Conservation (phyloP, 2,113 vertebrate genomes). For the Platysteira castanea region DNA sequence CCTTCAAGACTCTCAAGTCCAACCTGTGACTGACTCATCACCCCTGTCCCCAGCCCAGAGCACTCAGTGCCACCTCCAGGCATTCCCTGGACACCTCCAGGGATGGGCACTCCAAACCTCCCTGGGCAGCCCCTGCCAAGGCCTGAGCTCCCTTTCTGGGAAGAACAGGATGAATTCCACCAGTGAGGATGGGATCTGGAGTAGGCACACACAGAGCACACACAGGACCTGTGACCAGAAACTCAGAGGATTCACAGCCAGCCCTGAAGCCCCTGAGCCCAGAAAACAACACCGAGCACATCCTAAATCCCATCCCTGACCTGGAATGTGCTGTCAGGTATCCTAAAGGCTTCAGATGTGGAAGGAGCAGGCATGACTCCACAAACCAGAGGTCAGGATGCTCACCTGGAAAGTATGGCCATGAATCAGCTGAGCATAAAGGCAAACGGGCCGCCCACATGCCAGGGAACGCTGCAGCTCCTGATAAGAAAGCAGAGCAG, state of each 20-base stretch:
- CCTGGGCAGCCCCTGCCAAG: not conserved
- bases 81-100: not conserved
- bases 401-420: slow-evolving; percentile 31
- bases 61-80: not conserved
- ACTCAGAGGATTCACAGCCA: not conserved
- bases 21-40: not conserved
- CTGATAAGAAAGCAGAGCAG: not conserved
- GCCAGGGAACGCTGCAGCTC: not conserved
- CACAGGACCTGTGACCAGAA: not conserved
- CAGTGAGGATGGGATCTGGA: not conserved
- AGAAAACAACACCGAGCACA: not conserved
- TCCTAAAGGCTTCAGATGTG: not conserved
- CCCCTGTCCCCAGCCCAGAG: not conserved
- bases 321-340: not conserved
- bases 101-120: not conserved
- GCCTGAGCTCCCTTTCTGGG: not conserved
- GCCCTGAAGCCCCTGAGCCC: not conserved
- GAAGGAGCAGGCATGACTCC: not conserved
- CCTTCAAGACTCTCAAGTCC: fast-evolving
- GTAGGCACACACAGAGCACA: not conserved
- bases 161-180: not conserved
- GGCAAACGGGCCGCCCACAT: not conserved
- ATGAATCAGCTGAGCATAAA: not conserved
- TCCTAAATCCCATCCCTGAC: not conserved
- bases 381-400: not conserved